Evolutionary conservation across 1,140 invertebrate genomes (phyloP).

Genomic region (Brachionus asplanchnoidis): DNA sequence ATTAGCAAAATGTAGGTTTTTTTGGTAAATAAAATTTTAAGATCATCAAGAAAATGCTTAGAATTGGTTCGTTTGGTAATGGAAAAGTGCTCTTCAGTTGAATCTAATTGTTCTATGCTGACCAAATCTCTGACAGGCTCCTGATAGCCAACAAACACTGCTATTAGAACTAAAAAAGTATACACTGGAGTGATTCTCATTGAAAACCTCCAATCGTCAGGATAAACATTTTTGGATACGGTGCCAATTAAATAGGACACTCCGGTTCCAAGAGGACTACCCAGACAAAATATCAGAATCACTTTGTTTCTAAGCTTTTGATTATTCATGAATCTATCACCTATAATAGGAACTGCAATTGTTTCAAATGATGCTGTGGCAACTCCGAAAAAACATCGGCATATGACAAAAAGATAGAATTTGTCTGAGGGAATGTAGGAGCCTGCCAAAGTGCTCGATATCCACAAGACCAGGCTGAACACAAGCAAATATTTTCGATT

Average conservation of each 20-base stretch:
- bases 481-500: slow-evolving; percentile 40
- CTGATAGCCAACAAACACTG: background rate
- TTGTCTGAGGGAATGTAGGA: background rate
- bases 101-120: background rate
- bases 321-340: slow-evolving; percentile 21
- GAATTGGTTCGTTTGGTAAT: background rate
- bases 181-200: slow-evolving; percentile 28
- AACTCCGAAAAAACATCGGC: slow-evolving; percentile 29
- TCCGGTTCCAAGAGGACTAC: slow-evolving; percentile 17
- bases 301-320: background rate
- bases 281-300: background rate
- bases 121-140: background rate
- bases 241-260: slow-evolving; percentile 31
- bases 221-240: background rate
- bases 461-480: slow-evolving; percentile 24
- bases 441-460: slow-evolving; percentile 7
- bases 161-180: background rate
- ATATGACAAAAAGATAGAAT: slow-evolving; percentile 31
- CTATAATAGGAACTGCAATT: slow-evolving; percentile 27
- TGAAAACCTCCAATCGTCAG: background rate
- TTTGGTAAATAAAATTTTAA: slow-evolving; percentile 35
- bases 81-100: slow-evolving; percentile 9
- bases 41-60: slow-evolving; percentile 1
- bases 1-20: slow-evolving; percentile 30
- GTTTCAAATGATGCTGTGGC: slow-evolving; percentile 41